These are phyloP conservation scores for Penaeus monodon DNA, from an alignment of 2,888 invertebrate genomes.

Conservation along the genomic window DNA sequence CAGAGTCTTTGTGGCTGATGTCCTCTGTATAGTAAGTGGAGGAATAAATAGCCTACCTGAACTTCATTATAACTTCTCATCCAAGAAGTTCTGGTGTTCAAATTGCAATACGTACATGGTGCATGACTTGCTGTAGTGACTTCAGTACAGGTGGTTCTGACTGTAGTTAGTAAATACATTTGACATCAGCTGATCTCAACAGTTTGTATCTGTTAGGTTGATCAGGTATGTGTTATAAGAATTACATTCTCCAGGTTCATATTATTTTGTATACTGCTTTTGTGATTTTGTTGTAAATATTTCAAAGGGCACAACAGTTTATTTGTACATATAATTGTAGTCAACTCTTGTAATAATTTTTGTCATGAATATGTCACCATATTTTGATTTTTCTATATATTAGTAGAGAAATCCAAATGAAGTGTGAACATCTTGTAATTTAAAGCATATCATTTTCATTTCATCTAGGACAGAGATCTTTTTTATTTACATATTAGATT, in stretches of 20 bases:
- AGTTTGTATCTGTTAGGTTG: conserved; percentile 21
- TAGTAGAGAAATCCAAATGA: conserved; percentile 50
- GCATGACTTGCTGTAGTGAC: conserved; percentile 24
- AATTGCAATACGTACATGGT: conserved; percentile 15
- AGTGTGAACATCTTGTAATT: conserved; percentile 37
- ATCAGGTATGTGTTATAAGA: not conserved
- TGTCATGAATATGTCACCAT: conserved; percentile 13
- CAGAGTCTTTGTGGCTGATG: too few species aligned
- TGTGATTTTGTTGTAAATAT: conserved; percentile 54
- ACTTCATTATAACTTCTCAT: conserved; percentile 9
- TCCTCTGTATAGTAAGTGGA: too few species aligned
- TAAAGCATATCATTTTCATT: conserved; percentile 43
- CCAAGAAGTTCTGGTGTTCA: conserved; percentile 3
- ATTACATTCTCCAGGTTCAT: too few species aligned
- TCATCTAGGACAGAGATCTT: conserved; percentile 11
- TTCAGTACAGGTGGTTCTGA: conserved; percentile 8
- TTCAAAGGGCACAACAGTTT: conserved; percentile 42
- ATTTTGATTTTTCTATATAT: conserved; percentile 53
- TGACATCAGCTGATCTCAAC: conserved; percentile 26
- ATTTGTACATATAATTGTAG: conserved; percentile 47
- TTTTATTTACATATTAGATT: conserved; percentile 33
- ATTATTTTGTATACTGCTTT: conserved; percentile 22
- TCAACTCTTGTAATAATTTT: conserved; percentile 17
- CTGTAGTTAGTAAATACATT: conserved; percentile 17
- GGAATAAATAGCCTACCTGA: conserved; percentile 15